These are phyloP conservation scores for Epiblema foenella DNA, from an alignment of 2,888 invertebrate species.

Conservation along the genomic window DNA sequence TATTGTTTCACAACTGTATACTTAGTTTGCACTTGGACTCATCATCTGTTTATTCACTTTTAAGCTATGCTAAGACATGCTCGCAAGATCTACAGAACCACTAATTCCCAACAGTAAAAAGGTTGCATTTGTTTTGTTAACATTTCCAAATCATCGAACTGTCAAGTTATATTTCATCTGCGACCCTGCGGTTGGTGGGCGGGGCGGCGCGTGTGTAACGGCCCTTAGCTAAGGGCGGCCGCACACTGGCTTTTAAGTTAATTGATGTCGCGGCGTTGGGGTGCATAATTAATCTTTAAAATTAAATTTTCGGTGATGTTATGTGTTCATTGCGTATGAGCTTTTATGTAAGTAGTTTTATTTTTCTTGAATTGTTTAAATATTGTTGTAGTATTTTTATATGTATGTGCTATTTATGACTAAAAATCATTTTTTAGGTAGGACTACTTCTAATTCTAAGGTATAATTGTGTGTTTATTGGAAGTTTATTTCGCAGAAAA, in stretches of 20 bases:
- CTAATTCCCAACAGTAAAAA: too few relatives aligned
- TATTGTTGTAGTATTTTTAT: too few relatives aligned
- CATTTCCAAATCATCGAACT: constrained; percentile 23
- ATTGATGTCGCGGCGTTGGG: constrained; percentile 66
- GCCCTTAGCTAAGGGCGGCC: constrained; percentile 77
- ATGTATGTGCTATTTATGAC: background rate
- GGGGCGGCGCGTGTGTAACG: constrained; percentile 73
- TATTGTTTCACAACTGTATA: too few relatives aligned
- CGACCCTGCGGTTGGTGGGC: constrained; percentile 68
- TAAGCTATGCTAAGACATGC: too few relatives aligned
- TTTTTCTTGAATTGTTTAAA: background rate
- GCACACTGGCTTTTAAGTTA: constrained; percentile 79
- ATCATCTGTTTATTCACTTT: too few relatives aligned
- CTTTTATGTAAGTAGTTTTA: constrained; percentile 8
- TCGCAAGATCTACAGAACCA: too few relatives aligned
- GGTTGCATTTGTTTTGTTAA: constrained; percentile 41
- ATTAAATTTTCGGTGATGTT: constrained; percentile 41
- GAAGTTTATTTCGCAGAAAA: too few relatives aligned
- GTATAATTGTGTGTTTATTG: too few relatives aligned
- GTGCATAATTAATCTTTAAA: constrained; percentile 61
- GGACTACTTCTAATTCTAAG: too few relatives aligned
- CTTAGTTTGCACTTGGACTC: too few relatives aligned
- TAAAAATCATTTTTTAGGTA: too few relatives aligned
- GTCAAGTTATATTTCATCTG: constrained; percentile 11
- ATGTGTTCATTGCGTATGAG: constrained; percentile 2